Evolutionary conservation across 1,140 invertebrate species (phyloP), one percentile per base, ranked within the genome.

Genomic region (Theocolax elegans): DNA sequence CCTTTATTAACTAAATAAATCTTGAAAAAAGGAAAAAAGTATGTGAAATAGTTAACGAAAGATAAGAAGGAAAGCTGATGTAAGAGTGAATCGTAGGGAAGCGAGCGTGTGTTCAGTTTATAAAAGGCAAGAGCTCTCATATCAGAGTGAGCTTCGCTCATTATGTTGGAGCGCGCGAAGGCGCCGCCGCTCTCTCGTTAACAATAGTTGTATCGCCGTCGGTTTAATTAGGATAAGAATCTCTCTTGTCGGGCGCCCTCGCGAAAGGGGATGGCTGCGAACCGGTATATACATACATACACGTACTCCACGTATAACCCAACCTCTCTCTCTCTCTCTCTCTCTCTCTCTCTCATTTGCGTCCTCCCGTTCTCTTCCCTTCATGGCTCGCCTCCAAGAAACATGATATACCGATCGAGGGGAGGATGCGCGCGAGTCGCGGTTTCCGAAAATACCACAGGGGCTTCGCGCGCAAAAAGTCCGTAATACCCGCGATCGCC

Each of bases 361-460:
- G 17, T 25, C n/a, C 10, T 19, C 8, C 3, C 31, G 13, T n/a
- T 0, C n/a, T 23, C 7, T 35, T 35, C 13, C 56, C 27, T 59
- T 17, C 62, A 71, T 80, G 81, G 82, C 78, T 82, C 80, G 80
- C 74, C 81, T 83, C 79, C 76, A 81, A 84, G 83, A 83, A 86
- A 86, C 82, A 81, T 84, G 81, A 85, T 85, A 83, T 82, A 83
- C 77, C 74, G 63, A 74, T 75, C 71, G 65, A 60, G 71, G 72
- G 65, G 59, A 62, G 51, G n/a, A 60, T 35, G 15, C 4, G 71
- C 25, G 76, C 67, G 67, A 74, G 77, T 67, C 74, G 74, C 72
- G 67, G 69, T 84, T 83, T 83, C 83, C 83, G 81, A 86, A 85
- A 85, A 84, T 85, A 85, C 83, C 82, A 71, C 83, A 81, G 76